phyloP scores from a whole-genome alignment of 1,140 invertebrate genomes.

The Drosophila varians region DNA sequence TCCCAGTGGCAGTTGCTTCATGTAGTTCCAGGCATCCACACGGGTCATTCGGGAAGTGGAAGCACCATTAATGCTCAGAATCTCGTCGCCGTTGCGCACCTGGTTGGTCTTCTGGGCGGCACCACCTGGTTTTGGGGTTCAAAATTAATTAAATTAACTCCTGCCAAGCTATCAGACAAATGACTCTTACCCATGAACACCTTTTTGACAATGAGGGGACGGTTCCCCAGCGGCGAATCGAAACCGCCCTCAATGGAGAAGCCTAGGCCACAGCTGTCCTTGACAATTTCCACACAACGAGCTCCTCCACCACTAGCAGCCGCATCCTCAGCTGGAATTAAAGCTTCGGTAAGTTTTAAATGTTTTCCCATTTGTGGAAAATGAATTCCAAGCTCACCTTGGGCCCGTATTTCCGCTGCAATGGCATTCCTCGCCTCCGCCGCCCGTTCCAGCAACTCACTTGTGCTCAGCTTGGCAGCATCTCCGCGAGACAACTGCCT shows the following conservation, averaged over 20 bases:
- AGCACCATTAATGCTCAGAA: slow-evolving; percentile 92
- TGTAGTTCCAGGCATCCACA: slow-evolving; percentile 96
- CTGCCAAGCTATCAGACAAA: background rate
- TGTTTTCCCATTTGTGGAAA: background rate
- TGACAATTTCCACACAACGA: slow-evolving; percentile 87
- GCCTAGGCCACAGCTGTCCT: slow-evolving; percentile 94
- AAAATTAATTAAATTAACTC: slow-evolving; percentile 6
- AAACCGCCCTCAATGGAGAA: slow-evolving; percentile 96
- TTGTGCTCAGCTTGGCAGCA: slow-evolving; percentile 78
- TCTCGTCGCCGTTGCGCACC: slow-evolving; percentile 93
- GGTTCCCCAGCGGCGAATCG: slow-evolving; percentile 93
- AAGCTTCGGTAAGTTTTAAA: background rate
- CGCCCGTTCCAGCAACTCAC: slow-evolving; percentile 74
- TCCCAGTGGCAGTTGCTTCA: slow-evolving; percentile 94
- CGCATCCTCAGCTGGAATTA: slow-evolving; percentile 54
- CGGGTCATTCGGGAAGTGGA: slow-evolving; percentile 92
- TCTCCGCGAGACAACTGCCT: slow-evolving; percentile 73
- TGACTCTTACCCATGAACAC: slow-evolving; percentile 92
- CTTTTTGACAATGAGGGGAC: slow-evolving; percentile 94
- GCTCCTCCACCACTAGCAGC: slow-evolving; percentile 56
- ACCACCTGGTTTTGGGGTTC: slow-evolving; percentile 86
- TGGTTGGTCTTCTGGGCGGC: slow-evolving; percentile 94
- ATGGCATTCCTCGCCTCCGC: slow-evolving; percentile 76
- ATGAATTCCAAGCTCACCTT: slow-evolving; percentile 40
- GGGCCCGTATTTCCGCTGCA: slow-evolving; percentile 78